phyloP scores from a whole-genome alignment of 2,113 vertebrate genomes.

The Lycaon pictus region DNA sequence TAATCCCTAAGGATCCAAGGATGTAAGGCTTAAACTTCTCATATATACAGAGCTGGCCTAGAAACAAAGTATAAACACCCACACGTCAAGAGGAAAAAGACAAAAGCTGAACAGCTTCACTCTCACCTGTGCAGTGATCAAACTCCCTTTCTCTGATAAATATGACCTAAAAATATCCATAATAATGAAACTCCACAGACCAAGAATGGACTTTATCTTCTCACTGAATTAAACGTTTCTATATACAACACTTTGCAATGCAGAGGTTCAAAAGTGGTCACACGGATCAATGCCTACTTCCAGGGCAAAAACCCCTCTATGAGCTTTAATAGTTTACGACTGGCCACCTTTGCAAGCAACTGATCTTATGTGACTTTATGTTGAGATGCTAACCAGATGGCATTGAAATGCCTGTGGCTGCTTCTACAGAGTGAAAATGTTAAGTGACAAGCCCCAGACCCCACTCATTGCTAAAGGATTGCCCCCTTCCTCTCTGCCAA shows the following conservation, averaged over 20 bases:
- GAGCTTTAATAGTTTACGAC: neutral
- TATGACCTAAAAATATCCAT: neutral
- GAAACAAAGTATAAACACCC: neutral
- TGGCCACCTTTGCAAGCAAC: neutral
- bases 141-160: constrained; percentile 19
- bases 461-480: neutral
- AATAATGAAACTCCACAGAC: neutral
- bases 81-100: neutral
- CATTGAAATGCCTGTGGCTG: neutral
- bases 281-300: neutral
- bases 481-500: neutral
- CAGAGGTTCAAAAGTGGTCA: neutral
- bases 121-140: neutral
- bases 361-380: neutral
- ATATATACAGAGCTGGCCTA: neutral
- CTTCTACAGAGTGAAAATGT: neutral
- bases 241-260: neutral
- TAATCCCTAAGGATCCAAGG: neutral
- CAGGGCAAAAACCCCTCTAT: neutral
- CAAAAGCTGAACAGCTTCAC: neutral
- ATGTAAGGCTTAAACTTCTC: neutral
- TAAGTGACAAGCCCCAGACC: neutral
- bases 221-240: neutral
- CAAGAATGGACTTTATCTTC: constrained; percentile 9
- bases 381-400: neutral